Conservation (phyloP, 2,888 invertebrate genomes). For the Caenorhabditis becei region DNA sequence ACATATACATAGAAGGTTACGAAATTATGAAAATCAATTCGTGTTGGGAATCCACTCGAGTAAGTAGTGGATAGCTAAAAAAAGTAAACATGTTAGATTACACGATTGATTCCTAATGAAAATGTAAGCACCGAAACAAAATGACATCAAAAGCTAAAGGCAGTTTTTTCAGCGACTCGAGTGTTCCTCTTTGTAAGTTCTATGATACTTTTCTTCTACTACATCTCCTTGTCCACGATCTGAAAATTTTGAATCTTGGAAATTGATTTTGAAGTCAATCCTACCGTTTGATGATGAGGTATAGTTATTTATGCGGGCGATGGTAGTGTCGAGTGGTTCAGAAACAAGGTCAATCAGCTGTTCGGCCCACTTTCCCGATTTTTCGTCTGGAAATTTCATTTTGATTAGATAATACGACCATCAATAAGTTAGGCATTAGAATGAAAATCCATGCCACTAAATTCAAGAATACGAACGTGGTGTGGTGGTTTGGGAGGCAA, state of each 20-base stretch:
- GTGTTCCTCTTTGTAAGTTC: slow-evolving; percentile 74
- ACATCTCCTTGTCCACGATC: slow-evolving; percentile 68
- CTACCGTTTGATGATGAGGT: slow-evolving; percentile 77
- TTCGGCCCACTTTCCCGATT: slow-evolving; percentile 79
- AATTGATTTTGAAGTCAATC: neutral
- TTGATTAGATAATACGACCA: neutral
- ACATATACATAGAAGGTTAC: slow-evolving; percentile 41
- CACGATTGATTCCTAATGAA: slow-evolving; percentile 1
- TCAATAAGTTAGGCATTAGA: neutral
- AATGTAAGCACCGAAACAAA: slow-evolving; percentile 41
- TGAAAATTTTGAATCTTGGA: slow-evolving; percentile 4
- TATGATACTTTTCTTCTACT: slow-evolving; percentile 78
- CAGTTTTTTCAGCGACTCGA: slow-evolving; percentile 45
- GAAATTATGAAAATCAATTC: slow-evolving; percentile 8
- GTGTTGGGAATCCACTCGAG: slow-evolving; percentile 2
- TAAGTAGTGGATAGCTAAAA: neutral
- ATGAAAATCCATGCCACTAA: slow-evolving; percentile 14
- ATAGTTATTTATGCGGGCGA: slow-evolving; percentile 81
- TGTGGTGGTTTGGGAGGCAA: slow-evolving; percentile 25
- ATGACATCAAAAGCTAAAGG: slow-evolving; percentile 49
- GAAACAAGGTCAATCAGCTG: slow-evolving; percentile 81
- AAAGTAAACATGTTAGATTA: slow-evolving; percentile 18
- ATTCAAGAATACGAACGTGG: slow-evolving; percentile 34
- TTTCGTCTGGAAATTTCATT: slow-evolving; percentile 59
- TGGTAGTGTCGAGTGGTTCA: slow-evolving; percentile 81